Conservation (phyloP, 1,140 invertebrate species). For the Centruroides sculpturatus region DNA sequence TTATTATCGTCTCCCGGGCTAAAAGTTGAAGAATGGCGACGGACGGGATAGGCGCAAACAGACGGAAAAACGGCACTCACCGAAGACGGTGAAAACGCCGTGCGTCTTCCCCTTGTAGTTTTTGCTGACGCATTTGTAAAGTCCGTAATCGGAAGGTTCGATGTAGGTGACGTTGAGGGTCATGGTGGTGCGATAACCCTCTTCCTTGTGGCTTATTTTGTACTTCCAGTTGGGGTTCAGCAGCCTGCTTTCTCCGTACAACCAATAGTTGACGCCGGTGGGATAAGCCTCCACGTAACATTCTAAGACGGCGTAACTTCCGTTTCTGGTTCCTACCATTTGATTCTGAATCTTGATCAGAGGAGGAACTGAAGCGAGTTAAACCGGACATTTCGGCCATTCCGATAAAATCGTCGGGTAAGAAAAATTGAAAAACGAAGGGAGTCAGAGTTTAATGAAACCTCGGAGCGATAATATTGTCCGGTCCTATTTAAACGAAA, state of each 20-base stretch:
- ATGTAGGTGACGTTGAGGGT: conserved; percentile 54
- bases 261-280: conserved; percentile 71
- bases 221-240: conserved; percentile 37
- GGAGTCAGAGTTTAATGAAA: no score
- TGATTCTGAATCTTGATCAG: conserved; percentile 57
- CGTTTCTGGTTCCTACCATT: conserved; percentile 50
- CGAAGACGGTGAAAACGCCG: conserved; percentile 54
- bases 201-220: conserved; percentile 12
- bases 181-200: conserved; percentile 35
- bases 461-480: no score
- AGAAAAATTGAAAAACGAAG: no score
- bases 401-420: no score
- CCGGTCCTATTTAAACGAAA: no score
- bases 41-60: no score
- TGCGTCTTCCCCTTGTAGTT: conserved; percentile 61
- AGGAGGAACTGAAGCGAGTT: conserved; percentile 48
- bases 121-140: conserved; percentile 67
- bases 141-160: conserved; percentile 45
- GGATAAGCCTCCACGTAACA: conserved; percentile 82
- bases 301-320: conserved; percentile 52
- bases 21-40: no score
- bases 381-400: no score
- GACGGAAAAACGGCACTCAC: conserved; percentile 32
- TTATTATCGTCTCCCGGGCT: no score
- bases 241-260: conserved; percentile 55